Base-by-base conservation (phyloP, 2,113 vertebrate genomes). In the Phocoena sinus region DNA sequence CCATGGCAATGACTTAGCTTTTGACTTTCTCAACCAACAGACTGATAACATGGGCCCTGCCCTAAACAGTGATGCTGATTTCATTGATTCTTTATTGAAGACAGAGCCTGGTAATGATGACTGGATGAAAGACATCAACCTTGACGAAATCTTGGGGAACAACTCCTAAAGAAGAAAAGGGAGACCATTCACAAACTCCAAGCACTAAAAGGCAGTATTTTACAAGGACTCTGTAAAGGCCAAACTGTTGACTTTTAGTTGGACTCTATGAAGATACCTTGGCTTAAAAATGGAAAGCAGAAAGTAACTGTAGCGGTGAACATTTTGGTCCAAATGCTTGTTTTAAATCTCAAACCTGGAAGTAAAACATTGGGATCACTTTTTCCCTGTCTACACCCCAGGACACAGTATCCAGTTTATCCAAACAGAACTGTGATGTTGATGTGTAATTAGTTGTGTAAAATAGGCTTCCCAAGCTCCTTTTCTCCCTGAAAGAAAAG, bases 81-180 rank as follows among this genome's bases (percentile, higher is more conserved):
- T 99, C 98, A 99, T 99, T 67, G 99, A 99, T 98, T 99, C 99
- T 14, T 98, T 99, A 97, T 98, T 99, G 96, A 99, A 99, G 98
- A 99, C 99, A 0, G 99, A 99, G 95, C 99, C 99, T 87, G 99
- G 99, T 89, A 99, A 99, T 0, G 99, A 99, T 86, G 99, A 99
- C 99, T 99, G 99, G 99, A 99, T 99, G 99, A 99, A 99, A 98
- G 99, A 99, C 97, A 99, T 99, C 96, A 99, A 99, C 97, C 99
- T 99, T 0, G 99, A 99, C 95, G 99, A 99, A 98, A 99, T 99
- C 98, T 98, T 99, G 96, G 99, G 99, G 23, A 99, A 99, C 96
- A 99, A 99, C 95, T 99, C 99, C 0, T 99, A 98, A 99, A 98
- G 89, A 91, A 89, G 83, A 93, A 82, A 96, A 74, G 88, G 89